A percentile compares a stretch with the other conserved stretches of the same genome.
phyloP scores from a whole-genome alignment of 1,140 invertebrate species.

The Andricus grossulariae region DNA sequence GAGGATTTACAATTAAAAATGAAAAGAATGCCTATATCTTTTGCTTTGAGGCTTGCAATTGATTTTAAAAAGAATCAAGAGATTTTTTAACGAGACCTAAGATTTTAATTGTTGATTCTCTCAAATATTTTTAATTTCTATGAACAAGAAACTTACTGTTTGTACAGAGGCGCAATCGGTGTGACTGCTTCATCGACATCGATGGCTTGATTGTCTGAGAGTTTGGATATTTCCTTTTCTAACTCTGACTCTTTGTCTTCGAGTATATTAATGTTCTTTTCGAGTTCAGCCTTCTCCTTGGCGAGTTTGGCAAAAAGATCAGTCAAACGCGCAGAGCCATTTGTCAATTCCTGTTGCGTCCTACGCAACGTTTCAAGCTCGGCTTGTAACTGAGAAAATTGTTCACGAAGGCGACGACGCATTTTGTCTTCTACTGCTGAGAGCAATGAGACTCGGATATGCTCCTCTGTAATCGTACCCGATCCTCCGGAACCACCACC shows the following conservation, averaged over 20 bases:
- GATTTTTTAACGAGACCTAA: too few relatives aligned
- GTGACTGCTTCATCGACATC: slow-evolving; percentile 98
- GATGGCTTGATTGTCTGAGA: slow-evolving; percentile 87
- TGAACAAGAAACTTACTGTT: slow-evolving; percentile 82
- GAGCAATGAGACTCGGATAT: slow-evolving; percentile 93
- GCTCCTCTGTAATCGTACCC: slow-evolving; percentile 95
- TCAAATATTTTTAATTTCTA: background rate
- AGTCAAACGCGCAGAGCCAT: slow-evolving; percentile 90
- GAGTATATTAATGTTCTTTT: slow-evolving; percentile 89
- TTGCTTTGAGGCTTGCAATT: too few relatives aligned
- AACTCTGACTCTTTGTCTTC: slow-evolving; percentile 92
- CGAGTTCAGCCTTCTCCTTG: slow-evolving; percentile 89
- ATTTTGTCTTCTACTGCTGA: slow-evolving; percentile 97
- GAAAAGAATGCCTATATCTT: too few relatives aligned
- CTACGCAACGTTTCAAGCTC: slow-evolving; percentile 93
- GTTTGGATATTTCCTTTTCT: slow-evolving; percentile 86
- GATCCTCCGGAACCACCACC: slow-evolving; percentile 75
- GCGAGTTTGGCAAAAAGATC: slow-evolving; percentile 88
- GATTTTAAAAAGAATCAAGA: too few relatives aligned
- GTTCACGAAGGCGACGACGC: slow-evolving; percentile 89
- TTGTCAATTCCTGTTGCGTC: slow-evolving; percentile 91
- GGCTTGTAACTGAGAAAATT: slow-evolving; percentile 91
- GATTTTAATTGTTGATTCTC: too few relatives aligned
- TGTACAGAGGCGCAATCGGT: slow-evolving; percentile 96
- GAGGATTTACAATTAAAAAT: too few relatives aligned